phyloP scores from a whole-genome alignment of 2,888 invertebrate genomes.

The Chymomyza caudatula region DNA sequence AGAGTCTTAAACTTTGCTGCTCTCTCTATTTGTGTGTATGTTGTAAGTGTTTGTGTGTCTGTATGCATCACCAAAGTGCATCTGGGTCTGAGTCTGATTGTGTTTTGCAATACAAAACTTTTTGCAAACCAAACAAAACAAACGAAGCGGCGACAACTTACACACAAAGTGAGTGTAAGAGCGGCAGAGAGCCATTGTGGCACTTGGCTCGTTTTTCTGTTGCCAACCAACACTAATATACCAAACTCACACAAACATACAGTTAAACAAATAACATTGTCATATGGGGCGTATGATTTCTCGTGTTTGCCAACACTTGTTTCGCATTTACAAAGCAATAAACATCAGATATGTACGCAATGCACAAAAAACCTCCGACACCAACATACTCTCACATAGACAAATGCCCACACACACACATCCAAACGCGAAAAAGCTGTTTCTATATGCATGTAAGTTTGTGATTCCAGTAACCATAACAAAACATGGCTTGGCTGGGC shows the following conservation, averaged over 20 bases:
- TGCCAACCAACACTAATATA: not conserved
- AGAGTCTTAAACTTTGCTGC: constrained; percentile 55
- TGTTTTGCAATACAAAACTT: constrained; percentile 62
- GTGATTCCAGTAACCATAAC: not conserved
- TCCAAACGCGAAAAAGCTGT: too few relatives aligned
- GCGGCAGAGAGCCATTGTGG: not conserved
- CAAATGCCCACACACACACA: not conserved
- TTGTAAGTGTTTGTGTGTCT: constrained; percentile 20
- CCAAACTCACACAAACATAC: constrained; percentile 11
- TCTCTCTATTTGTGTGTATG: constrained; percentile 1
- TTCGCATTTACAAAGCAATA: constrained; percentile 40
- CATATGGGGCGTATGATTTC: constrained; percentile 65
- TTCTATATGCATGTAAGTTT: not conserved
- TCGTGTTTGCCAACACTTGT: constrained; percentile 51
- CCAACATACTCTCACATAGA: not conserved
- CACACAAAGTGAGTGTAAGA: not conserved
- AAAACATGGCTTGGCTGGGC: not conserved
- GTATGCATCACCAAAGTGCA: constrained; percentile 54
- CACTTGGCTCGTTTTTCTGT: not conserved
- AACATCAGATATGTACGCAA: not conserved
- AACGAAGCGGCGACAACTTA: not conserved
- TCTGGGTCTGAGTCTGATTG: constrained; percentile 64
- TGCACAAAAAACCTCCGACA: not conserved
- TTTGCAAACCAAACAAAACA: constrained; percentile 39
- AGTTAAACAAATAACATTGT: constrained; percentile 49